Conservation (phyloP, 1,140 invertebrate genomes). For the Brachionus asplanchnoidis region DNA sequence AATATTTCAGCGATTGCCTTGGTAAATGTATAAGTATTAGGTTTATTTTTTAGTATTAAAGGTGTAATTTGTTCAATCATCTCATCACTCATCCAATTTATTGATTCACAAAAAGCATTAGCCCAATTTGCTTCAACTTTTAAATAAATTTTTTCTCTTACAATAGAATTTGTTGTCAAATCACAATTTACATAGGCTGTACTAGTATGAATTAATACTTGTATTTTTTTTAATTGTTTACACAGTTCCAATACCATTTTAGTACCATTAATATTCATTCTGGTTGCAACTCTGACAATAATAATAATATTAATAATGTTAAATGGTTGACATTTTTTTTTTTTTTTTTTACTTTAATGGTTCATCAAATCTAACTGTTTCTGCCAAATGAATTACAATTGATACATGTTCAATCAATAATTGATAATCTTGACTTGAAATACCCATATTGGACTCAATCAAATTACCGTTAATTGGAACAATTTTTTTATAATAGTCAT, state of each 20-base stretch:
- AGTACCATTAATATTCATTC: constrained; percentile 59
- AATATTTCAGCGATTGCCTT: constrained; percentile 72
- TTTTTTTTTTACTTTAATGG: constrained; percentile 83
- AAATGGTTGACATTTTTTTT: too few relatives aligned
- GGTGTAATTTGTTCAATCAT: constrained; percentile 68
- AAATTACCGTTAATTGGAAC: constrained; percentile 84
- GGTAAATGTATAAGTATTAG: constrained; percentile 80
- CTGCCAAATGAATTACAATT: constrained; percentile 93
- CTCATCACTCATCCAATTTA: constrained; percentile 64
- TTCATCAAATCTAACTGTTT: constrained; percentile 97
- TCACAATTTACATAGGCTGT: constrained; percentile 62
- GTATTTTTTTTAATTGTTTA: constrained; percentile 53
- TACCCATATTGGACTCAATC: constrained; percentile 76
- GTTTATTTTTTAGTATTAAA: constrained; percentile 66
- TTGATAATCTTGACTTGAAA: constrained; percentile 71
- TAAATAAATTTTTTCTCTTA: constrained; percentile 69
- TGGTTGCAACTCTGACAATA: too few relatives aligned
- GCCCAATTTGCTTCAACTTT: constrained; percentile 71
- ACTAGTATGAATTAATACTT: constrained; percentile 51
- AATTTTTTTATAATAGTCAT: constrained; percentile 69
- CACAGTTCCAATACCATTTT: constrained; percentile 56
- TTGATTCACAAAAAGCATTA: constrained; percentile 75
- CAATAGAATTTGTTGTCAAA: constrained; percentile 45
- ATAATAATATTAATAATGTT: too few relatives aligned
- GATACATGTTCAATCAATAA: constrained; percentile 70